Evolutionary conservation across 2,888 invertebrate species (phyloP), one percentile per base, ranked within the genome.

Genomic region (Pecten maximus): DNA sequence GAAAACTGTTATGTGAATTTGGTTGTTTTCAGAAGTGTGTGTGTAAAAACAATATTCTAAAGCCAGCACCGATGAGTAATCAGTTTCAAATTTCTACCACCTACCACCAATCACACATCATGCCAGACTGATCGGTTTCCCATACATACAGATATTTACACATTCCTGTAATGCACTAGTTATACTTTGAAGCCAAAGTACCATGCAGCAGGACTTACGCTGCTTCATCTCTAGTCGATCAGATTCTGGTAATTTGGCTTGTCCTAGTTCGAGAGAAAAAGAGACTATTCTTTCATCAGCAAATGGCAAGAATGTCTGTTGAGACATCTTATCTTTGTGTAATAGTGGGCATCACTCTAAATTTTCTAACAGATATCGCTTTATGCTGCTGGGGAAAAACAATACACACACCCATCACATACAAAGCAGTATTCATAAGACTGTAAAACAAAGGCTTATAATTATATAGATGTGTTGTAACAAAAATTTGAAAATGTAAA

Each of bases 101-200:
- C 74, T 74, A 74, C 74, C 74, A 74, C 28, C 74, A 35, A 74
- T 74, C 74, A 74, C 28, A 35, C 74, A 74, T 74, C 74, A 74
- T 74, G 74, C 74, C 28, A 28, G 74, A 74, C 74, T 74, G 74
- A 74, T 74, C 15, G 74, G 8, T 74, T 74, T 74, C 74, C 74
- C 74, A 74, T 74, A 35, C 74, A 74, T 74, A 74, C 10, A 74
- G 74, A 74, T 74, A 60, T 60, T 60, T 60, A 60, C 23, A 74
- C 74, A 74, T 74, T 74, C 74, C 23, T 23, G 74, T 10, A 12
- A 74, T 74, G 74, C 74, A 74, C 74, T 28, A 28, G 8, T 35
- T 74, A 35, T 23, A 74, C 74, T 74, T 74, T 1, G 74, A 54
- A 74, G 74, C 74, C 74, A 74, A 2, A 12, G 74, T 74, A 74